phyloP scores from a whole-genome alignment of 2,113 vertebrate species.

The Ia io region DNA sequence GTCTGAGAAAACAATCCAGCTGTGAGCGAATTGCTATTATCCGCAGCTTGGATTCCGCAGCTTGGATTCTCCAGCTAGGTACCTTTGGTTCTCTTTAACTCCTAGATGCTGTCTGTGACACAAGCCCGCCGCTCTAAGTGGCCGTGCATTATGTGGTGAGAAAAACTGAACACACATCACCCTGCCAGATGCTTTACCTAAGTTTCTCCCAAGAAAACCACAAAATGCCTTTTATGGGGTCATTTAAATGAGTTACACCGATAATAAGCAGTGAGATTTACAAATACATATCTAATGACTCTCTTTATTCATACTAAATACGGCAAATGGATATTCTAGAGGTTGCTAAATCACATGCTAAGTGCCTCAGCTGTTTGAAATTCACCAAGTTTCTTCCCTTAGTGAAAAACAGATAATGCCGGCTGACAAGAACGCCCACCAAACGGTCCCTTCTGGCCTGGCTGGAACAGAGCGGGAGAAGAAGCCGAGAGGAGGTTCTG shows the following conservation, averaged over 20 bases:
- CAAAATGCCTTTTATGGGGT: background rate
- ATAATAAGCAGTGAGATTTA: conserved; percentile 35
- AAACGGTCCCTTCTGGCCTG: background rate
- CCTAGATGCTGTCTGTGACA: background rate
- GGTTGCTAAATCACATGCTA: conserved; percentile 22
- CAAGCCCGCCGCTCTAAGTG: background rate
- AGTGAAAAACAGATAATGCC: conserved; percentile 15
- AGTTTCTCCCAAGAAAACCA: conserved; percentile 34
- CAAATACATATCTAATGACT: background rate
- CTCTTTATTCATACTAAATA: background rate
- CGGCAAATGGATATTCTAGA: background rate
- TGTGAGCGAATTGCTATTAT: background rate
- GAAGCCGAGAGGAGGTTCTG: background rate
- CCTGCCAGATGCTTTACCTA: background rate
- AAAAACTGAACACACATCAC: background rate
- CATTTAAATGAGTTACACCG: conserved; percentile 39
- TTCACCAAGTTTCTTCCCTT: conserved; percentile 37
- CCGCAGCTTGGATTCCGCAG: background rate
- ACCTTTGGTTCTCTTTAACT: background rate
- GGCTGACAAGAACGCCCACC: background rate
- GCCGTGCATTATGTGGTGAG: background rate
- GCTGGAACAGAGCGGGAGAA: background rate
- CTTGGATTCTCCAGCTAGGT: background rate
- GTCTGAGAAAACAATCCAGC: background rate
- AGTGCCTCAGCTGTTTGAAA: conserved; percentile 23